phyloP scores from a whole-genome alignment of 2,888 invertebrate genomes.

The Priocnemis perturbator region DNA sequence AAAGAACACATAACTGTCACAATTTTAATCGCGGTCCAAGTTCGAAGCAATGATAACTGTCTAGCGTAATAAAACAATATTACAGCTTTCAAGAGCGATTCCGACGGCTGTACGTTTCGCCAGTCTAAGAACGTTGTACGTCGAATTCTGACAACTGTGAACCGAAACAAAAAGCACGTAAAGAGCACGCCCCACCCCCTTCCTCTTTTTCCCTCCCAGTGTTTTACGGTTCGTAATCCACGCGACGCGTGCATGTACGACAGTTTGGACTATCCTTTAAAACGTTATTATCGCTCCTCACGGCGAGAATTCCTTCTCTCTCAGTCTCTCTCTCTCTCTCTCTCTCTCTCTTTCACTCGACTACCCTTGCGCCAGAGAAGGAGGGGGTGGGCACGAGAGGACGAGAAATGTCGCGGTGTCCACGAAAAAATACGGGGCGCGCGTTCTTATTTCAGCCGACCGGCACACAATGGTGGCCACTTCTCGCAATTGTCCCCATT shows the following conservation, averaged over 20 bases:
- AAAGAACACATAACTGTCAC: too few species aligned
- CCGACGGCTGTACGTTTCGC: neutral
- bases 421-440: neutral
- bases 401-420: neutral
- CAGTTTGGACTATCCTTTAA: neutral
- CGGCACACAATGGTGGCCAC: constrained; percentile 4
- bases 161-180: neutral
- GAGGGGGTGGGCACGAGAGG: neutral
- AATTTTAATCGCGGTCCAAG: neutral
- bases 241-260: neutral
- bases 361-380: too few species aligned
- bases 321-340: too few species aligned
- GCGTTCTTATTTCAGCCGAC: constrained; percentile 5
- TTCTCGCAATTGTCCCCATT: constrained; percentile 9
- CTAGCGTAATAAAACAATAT: constrained; percentile 1
- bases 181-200: too few species aligned
- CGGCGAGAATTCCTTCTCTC: too few species aligned
- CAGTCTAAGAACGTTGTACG: too few species aligned
- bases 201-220: neutral
- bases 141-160: too few species aligned
- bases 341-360: too few species aligned
- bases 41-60: too few species aligned
- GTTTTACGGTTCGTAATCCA: neutral
- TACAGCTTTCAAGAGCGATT: neutral
- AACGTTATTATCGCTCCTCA: neutral